Evolutionary conservation across 2,888 invertebrate genomes (phyloP), one percentile per base, ranked within the genome.

Genomic region (Luperina testacea): DNA sequence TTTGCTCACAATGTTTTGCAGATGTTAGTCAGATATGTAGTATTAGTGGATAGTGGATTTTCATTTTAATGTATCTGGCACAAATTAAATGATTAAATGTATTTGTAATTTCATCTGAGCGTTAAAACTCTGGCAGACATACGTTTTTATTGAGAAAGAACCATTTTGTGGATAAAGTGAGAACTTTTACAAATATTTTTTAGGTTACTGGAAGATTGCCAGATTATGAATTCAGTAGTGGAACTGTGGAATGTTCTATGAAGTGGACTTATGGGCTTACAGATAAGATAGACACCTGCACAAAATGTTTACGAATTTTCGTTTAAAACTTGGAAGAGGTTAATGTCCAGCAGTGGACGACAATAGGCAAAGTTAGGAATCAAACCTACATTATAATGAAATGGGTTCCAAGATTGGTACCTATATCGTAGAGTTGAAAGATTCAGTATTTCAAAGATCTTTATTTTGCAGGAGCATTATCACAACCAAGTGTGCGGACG

Each of bases 401-500:
- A 20, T 27, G 38, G 4, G 4, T 57, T 72, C 9, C 2, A 7
- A 42, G 24, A 61, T 48, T n/a, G 24, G 1, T 38, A 38, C 38
- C 38, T 13, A 13, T n/a, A n/a, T 32, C 13, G 17, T 45, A 11
- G 17, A 45, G 24, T 11, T 65, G 2, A 5, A 51, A 68, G 17
- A n/a, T 63, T 15, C 59, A 24, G 7, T 0, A 11, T 4, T 42
- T 27, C 0, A 61, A 67, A 70, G 0, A 15, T 17, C 1, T 48
- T 32, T 61, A 45, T 6, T 68, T 81, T 85, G 51, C 92, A 97
- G 97, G 85, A 96, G 95, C 70, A 97, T 97, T 2, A 97, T 97
- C 20, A 97, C 97, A 17, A 97, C 97, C 0, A 97, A 97, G 91
- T 97, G 97, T 87, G 97, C 97, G 0, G 97, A 98, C 84, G 97